Evolutionary conservation across 37 sponge, comb jelly and placozoan species (phyloP).

Genomic region (Oscarella lobularis): DNA sequence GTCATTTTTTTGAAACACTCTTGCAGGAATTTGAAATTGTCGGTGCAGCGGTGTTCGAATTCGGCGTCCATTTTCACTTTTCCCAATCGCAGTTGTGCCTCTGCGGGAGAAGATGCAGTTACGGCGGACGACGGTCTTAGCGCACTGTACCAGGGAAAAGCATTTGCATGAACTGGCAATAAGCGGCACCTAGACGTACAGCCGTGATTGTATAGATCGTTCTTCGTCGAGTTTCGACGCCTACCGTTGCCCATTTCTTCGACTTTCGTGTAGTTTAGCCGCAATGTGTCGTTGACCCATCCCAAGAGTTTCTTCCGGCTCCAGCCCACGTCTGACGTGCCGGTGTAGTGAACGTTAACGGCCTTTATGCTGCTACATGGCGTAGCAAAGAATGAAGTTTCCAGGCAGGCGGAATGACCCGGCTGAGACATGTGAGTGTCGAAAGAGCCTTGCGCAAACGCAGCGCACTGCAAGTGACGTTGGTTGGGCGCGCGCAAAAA

Average conservation of each 20-base stretch:
- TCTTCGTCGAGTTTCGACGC: no score
- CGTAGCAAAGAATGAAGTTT: no score
- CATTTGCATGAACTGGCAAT: slow-evolving; percentile 94
- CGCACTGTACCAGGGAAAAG: slow-evolving; percentile 62
- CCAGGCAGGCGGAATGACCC: no score
- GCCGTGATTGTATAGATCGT: no score
- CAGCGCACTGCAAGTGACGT: no score
- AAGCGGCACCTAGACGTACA: slow-evolving; percentile 91
- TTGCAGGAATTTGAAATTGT: slow-evolving; percentile 49
- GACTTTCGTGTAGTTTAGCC: background rate
- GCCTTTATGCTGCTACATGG: no score
- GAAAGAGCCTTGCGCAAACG: no score
- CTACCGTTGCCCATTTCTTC: background rate
- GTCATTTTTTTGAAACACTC: slow-evolving; percentile 56
- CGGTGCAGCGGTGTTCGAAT: slow-evolving; percentile 83
- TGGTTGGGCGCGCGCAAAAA: no score
- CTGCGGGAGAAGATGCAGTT: no score
- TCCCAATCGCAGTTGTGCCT: slow-evolving; percentile 61
- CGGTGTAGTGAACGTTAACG: background rate
- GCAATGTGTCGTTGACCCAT: slow-evolving; percentile 1
- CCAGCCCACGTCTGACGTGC: slow-evolving; percentile 27
- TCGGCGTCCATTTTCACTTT: slow-evolving; percentile 79
- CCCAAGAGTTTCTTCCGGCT: background rate
- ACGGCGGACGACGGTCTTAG: no score
- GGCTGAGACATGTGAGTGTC: no score